Evolutionary conservation across 2,797 vertebrate genomes (phyloP), one percentile per base, ranked within the genome.

Genomic region (Podarcis lilfordi): DNA sequence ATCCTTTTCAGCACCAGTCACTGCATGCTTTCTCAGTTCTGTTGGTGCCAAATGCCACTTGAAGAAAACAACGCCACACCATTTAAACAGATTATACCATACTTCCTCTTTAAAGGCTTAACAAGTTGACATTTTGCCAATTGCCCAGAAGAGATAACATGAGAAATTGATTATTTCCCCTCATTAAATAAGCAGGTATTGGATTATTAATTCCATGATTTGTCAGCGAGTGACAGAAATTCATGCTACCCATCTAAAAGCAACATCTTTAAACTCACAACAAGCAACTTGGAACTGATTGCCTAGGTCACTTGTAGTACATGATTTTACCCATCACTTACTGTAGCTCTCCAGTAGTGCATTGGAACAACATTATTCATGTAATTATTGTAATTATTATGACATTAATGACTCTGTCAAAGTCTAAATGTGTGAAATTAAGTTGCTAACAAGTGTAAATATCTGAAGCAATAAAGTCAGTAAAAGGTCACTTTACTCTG

Each of bases 351-450:
- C 86, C 82, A 90, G 3, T 80, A 82, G 85, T 92, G 91, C 0
- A n/a, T 21, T 85, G 89, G 35, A 92, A 83, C 72, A 84, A 95
- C 88, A 86, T 96, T 95, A 95, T 93, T 95, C 89, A 92, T 72
- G 35, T 93, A 96, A 94, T 94, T 92, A 91, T 74, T 92, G 66
- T 89, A 95, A 96, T 93, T 90, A 95, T 91, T 89, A 92, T 85
- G 92, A 96, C 82, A 93, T 66, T 95, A 95, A 96, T 91, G 87
- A 95, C 89, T 90, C 88, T 89, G 78, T 85, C 96, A 92, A 94
- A 96, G 93, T 40, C 87, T 94, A 94, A 94, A 95, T 92, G 92
- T 95, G 93, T 93, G 94, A 96, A 97, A 96, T 96, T 90, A 96
- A 94, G 88, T 92, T 86, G 93, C 91, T 94, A 94, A 93, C 85